Base-by-base conservation (phyloP, 35 echinoderm and acorn worm species). In the Strongylocentrotus purpuratus region DNA sequence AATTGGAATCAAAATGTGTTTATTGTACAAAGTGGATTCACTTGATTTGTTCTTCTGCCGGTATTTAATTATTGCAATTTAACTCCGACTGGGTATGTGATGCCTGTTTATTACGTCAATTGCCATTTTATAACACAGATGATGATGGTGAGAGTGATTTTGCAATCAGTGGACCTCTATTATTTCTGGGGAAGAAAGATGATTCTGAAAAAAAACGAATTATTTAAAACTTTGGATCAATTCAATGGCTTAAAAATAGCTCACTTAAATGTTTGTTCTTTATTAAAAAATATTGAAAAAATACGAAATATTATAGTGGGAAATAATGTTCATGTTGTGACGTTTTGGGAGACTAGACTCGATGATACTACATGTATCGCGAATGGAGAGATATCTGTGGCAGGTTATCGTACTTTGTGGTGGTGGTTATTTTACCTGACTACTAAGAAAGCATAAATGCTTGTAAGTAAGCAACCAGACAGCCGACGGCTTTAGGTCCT, bases 1-100 rank as follows among this genome's bases (percentile, higher is more conserved):
- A 88, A 88, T 32, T 88, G 86, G 86, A 88, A 88, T 15, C 86
- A 88, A 88, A 88, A 88, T 46, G 86, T 88, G 35, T 88, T 88
- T 33, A 33, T 45, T 88, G 86, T 45, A 88, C 4, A 33, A 88
- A 88, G 86, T 88, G 8, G 86, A 31, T 33, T 88, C 28, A 88
- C 31, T 88, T 88, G 15, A 32, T 5, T 10, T 88, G 86, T 45
- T 88, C 86, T 45, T 88, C 31, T 88, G 86, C 9, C 31, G 32
- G 12, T 15, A 88, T 12, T 33, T 6, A 33, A 13, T 88, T 88
- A 13, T 46, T 33, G 31, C 86, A 46, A 0, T 88, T n/a, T 0
- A 88, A 88, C 86, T 88, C 86, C 8, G 32, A 88, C 32, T 88
- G 86, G 86, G 41, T 88, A 33, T 88, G 86, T 46, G 41, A 88